Evolutionary conservation across 2,113 vertebrate species (phyloP), one percentile per base, ranked within the genome.

Genomic region (Prochilodus magdalenae): DNA sequence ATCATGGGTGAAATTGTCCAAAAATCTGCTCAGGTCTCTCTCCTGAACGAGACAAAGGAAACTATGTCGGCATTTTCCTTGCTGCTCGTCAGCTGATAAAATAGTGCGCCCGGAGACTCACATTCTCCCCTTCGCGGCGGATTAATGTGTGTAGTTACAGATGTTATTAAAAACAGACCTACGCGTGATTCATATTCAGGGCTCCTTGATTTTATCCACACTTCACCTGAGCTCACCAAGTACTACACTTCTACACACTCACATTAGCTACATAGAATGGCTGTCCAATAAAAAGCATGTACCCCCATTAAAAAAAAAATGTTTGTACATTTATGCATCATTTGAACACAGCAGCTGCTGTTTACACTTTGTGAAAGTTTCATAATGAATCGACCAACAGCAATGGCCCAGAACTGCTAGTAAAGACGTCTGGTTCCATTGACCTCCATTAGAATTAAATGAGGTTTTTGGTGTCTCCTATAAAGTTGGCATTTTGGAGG

Each of bases 1-100:
- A 87, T 89, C 72, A 88, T 63, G 79, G 83, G 86, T 89, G 84
- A 84, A 86, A 69, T 44, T 72, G 79, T 78, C 62, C 76, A 86
- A 16, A 82, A 70, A 84, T 85, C 76, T 86, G 30, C 62, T 51
- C 26, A 73, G 57, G 24, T 59, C 75, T 83, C 75, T 83, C 44
- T 49, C 30, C 51, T 60, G 60, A 55, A 66, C 49, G 29, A 33
- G 65, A 81, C 15, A 65, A 74, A 57, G 62, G 74, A 69, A 55
- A 75, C 12, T 53, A 33, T 75, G n/a, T 24, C 0, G n/a, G 33
- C 10, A 24, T 59, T 69, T 40, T 69, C 20, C 36, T n/a, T n/a
- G 30, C 65, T 40, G 30, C 29, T 33, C 20, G 65, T 36, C 63
- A 67, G 36, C 33, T 70, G 33, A 70, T 70, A 44, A 70, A 70